These are phyloP conservation scores for Thymelicus sylvestris DNA, from an alignment of 2,888 invertebrate species.

Conservation along the genomic window DNA sequence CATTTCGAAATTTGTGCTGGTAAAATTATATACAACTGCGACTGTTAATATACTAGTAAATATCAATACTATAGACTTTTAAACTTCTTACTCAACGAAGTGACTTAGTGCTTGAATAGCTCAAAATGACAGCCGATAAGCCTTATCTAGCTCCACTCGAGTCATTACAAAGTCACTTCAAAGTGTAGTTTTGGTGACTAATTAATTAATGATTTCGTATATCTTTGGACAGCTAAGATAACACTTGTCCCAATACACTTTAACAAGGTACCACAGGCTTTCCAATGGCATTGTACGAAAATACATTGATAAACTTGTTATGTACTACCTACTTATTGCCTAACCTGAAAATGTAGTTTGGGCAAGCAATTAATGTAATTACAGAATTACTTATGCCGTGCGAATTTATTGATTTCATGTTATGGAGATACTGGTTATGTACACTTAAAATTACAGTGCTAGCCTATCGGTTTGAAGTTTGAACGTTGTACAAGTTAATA, in stretches of 20 bases:
- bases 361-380: conserved; percentile 25
- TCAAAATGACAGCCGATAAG: conserved; percentile 20
- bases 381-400: conserved; percentile 4
- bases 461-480: too few species aligned
- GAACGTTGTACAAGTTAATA: too few species aligned
- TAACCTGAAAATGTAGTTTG: conserved; percentile 9
- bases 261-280: neutral
- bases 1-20: neutral
- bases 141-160: neutral
- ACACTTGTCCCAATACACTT: neutral
- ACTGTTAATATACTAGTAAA: neutral
- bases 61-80: neutral
- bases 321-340: neutral
- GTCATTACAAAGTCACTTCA: conserved; percentile 17
- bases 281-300: neutral
- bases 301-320: conserved; percentile 3
- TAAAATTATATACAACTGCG: neutral
- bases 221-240: neutral
- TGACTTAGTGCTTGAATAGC: conserved; percentile 10
- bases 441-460: neutral
- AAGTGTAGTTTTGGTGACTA: conserved; percentile 20
- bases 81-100: neutral
- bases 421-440: neutral
- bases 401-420: neutral
- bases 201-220: neutral